Evolutionary conservation across 2,113 vertebrate genomes (phyloP).

Genomic region (Pagrus major): DNA sequence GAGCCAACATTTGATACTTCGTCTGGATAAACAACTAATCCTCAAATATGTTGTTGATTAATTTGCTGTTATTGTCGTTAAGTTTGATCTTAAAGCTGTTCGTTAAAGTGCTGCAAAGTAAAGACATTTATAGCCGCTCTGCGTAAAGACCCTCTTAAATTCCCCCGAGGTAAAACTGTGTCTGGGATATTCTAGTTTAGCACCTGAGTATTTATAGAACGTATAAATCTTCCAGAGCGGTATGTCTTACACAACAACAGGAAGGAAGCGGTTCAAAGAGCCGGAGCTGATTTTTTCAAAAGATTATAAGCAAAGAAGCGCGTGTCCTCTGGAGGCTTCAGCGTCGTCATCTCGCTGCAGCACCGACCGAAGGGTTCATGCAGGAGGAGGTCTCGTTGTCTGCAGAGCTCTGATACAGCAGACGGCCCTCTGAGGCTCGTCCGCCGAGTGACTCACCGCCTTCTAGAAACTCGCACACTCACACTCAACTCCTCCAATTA

Average conservation of each 20-base stretch:
- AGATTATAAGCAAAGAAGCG: slow-evolving; percentile 13
- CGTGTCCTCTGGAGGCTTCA: neutral
- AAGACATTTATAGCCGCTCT: neutral
- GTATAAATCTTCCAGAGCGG: slow-evolving; percentile 43
- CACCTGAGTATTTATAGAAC: slow-evolving; percentile 66
- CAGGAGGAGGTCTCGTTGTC: slow-evolving; percentile 47
- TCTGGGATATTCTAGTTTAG: slow-evolving; percentile 53
- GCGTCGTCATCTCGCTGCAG: slow-evolving; percentile 13
- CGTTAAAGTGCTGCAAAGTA: neutral
- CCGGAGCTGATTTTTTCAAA: slow-evolving; percentile 54
- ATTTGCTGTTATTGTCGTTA: neutral
- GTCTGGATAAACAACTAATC: neutral
- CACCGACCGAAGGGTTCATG: slow-evolving; percentile 36
- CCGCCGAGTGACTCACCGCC: slow-evolving; percentile 49
- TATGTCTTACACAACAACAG: slow-evolving; percentile 34
- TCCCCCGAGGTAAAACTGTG: slow-evolving; percentile 15
- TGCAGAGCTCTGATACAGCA: slow-evolving; percentile 36
- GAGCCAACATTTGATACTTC: neutral
- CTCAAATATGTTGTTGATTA: neutral
- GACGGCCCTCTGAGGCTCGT: slow-evolving; percentile 44
- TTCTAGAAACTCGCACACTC: slow-evolving; percentile 37
- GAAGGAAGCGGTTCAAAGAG: slow-evolving; percentile 52
- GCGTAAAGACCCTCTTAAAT: slow-evolving; percentile 3
- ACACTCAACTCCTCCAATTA: slow-evolving; percentile 50
- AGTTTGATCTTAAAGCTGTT: neutral